phyloP scores from a whole-genome alignment of 2,113 vertebrate genomes.

The Melanerpes aurifrons region DNA sequence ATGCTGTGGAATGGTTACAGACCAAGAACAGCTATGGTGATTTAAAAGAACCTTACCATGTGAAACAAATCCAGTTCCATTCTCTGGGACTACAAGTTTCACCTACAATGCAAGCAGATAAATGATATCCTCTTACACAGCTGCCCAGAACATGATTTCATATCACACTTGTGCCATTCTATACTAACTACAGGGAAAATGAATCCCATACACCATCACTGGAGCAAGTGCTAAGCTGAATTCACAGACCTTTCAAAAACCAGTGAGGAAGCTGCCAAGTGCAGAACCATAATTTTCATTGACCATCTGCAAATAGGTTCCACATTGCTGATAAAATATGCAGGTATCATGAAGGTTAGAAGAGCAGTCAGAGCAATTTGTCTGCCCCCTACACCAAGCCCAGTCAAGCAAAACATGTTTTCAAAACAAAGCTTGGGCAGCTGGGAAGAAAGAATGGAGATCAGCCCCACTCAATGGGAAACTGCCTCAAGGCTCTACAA shows the following conservation, averaged over 20 bases:
- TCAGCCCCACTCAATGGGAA: background rate
- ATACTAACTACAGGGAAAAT: background rate
- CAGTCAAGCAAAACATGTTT: conserved; percentile 3
- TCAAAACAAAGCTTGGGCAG: conserved; percentile 16
- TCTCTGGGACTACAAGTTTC: background rate
- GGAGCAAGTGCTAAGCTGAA: background rate
- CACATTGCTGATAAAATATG: background rate
- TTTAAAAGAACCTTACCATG: background rate
- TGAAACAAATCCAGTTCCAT: background rate
- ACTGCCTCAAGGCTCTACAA: background rate
- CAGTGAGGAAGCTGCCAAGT: background rate
- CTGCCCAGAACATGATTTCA: background rate
- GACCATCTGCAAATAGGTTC: background rate
- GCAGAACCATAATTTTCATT: background rate
- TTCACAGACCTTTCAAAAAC: background rate
- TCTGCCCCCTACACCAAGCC: background rate
- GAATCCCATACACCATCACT: background rate
- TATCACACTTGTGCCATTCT: background rate
- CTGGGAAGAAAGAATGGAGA: background rate
- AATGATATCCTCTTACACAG: background rate
- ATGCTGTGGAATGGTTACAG: background rate
- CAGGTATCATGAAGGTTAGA: background rate
- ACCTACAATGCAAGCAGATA: background rate
- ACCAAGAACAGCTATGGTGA: background rate
- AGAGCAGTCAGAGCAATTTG: background rate